Conservation (phyloP, 2,888 invertebrate genomes). For the Zonitis immaculata region DNA sequence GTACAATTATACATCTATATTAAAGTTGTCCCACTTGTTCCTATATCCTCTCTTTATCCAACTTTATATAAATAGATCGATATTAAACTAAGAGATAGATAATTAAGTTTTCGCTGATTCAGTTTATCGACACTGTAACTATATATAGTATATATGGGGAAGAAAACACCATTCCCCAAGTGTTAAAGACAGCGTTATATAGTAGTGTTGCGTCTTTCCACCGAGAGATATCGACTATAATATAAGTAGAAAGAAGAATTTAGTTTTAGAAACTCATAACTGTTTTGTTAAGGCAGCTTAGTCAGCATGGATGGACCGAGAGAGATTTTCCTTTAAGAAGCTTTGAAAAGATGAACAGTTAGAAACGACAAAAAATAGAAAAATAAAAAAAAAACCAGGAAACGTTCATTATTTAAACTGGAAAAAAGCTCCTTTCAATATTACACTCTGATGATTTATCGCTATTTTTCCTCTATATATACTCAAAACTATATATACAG, state of each 20-base stretch:
- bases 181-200: conserved; percentile 8
- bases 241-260: neutral
- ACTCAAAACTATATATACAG: too few species aligned
- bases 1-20: conserved; percentile 10
- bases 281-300: conserved; percentile 8
- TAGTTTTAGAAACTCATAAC: neutral
- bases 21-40: conserved; percentile 10
- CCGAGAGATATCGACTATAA: neutral
- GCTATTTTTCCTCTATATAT: neutral
- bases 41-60: too few species aligned
- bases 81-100: neutral
- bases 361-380: neutral
- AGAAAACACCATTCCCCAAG: neutral
- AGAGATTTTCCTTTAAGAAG: conserved; percentile 13
- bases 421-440: neutral
- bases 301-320: conserved; percentile 12
- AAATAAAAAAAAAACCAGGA: neutral
- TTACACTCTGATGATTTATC: neutral
- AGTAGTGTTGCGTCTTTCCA: conserved; percentile 1
- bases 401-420: conserved; percentile 16
- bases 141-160: neutral
- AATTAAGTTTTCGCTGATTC: conserved; percentile 16
- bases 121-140: conserved; percentile 11
- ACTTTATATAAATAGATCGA: too few species aligned
- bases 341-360: conserved; percentile 5